Percentiles rank a stretch among this genome's conserved stretches.
Evolutionary conservation across 1,140 invertebrate genomes (phyloP).

Genomic region (Drosophila pseudoobscura): DNA sequence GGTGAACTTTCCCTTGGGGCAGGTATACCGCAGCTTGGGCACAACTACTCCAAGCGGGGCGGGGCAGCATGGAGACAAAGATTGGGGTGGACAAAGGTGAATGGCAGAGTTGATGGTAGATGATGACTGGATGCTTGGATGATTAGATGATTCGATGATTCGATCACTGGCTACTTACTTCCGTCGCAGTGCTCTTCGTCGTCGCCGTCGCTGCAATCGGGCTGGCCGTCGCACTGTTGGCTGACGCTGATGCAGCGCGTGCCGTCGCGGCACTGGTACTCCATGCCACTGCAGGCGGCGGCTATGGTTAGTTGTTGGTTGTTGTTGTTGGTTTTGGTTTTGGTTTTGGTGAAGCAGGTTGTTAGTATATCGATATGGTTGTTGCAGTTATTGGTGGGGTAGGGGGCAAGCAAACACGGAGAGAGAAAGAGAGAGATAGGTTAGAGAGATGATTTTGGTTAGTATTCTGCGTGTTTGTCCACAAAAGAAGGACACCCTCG

Average conservation of each 20-base stretch:
- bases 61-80: constrained; percentile 21
- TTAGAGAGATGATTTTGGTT: neutral
- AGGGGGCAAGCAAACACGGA: constrained; percentile 14
- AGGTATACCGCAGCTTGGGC: constrained; percentile 76
- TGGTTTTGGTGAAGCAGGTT: neutral
- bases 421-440: constrained; percentile 18
- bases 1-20: constrained; percentile 85
- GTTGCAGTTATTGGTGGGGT: constrained; percentile 25
- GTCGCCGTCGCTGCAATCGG: constrained; percentile 89
- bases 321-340: constrained; percentile 10
- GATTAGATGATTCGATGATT: neutral
- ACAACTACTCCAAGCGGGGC: constrained; percentile 59
- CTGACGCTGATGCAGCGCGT: constrained; percentile 83
- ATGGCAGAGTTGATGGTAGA: neutral
- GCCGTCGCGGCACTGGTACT: constrained; percentile 87
- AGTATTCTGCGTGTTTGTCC: too few relatives aligned
- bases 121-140: constrained; percentile 10
- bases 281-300: constrained; percentile 85
- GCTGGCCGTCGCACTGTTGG: constrained; percentile 87
- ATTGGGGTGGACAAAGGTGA: constrained; percentile 17
- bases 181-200: constrained; percentile 88
- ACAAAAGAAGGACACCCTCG: too few relatives aligned
- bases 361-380: constrained; percentile 29
- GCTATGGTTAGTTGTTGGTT: constrained; percentile 47
- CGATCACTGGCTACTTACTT: constrained; percentile 71